Percentiles rank a stretch among this genome's conserved stretches.
phyloP scores from a whole-genome alignment of 2,797 vertebrate species.

The Epinephelus awoara region DNA sequence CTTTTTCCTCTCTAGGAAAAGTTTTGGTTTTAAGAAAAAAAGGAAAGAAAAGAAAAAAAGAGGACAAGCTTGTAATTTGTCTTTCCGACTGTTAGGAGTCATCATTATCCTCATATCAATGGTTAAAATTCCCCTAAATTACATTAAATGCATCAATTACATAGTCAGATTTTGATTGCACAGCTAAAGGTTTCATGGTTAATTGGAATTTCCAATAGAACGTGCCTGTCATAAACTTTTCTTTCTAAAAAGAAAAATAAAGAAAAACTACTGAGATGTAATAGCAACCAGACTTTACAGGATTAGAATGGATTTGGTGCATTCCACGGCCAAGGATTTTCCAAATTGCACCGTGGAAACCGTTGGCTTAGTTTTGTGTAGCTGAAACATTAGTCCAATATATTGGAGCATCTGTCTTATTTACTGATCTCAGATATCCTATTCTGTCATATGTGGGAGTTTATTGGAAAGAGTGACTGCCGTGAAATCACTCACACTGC shows the following conservation, averaged over 20 bases:
- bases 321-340: constrained; percentile 7
- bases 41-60: constrained; percentile 12
- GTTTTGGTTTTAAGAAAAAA: constrained; percentile 33
- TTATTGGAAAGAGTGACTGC: constrained; percentile 40
- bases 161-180: constrained; percentile 10
- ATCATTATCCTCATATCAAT: constrained; percentile 33
- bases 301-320: constrained; percentile 42
- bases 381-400: constrained; percentile 43
- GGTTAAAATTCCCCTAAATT: constrained; percentile 22
- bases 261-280: constrained; percentile 2
- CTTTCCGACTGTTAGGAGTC: constrained; percentile 11
- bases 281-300: constrained; percentile 19
- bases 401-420: constrained; percentile 47
- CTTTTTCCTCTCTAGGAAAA: constrained; percentile 18
- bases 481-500: constrained; percentile 37
- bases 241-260: constrained; percentile 1
- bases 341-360: constrained; percentile 32
- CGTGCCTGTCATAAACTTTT: constrained; percentile 19
- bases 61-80: constrained; percentile 38
- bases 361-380: constrained; percentile 3
- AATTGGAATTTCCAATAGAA: constrained; percentile 33
- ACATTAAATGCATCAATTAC: constrained; percentile 32
- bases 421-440: constrained; percentile 46
- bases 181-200: constrained; percentile 25
- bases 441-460: constrained; percentile 38